phyloP scores from a whole-genome alignment of 1,140 invertebrate genomes.

The Rhyacophila brunnea region DNA sequence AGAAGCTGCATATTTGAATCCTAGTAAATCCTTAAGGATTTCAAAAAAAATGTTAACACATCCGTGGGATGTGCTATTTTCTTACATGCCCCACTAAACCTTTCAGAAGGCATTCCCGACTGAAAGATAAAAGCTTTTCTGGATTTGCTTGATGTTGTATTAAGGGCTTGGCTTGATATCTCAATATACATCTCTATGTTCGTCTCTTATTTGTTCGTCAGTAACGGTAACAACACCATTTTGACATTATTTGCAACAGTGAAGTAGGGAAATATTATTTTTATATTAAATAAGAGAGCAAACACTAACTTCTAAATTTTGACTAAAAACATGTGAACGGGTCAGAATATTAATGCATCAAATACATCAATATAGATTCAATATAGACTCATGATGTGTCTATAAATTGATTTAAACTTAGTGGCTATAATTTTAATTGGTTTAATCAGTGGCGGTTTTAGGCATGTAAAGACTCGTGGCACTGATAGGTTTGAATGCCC shows the following conservation, averaged over 20 bases:
- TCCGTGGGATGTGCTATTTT: conserved; percentile 1
- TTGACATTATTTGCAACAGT: neutral
- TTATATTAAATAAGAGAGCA: too few relatives aligned
- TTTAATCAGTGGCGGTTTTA: too few relatives aligned
- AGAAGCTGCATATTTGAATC: neutral
- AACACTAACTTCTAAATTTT: too few relatives aligned
- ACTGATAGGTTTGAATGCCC: too few relatives aligned
- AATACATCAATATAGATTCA: too few relatives aligned
- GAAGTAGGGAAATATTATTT: too few relatives aligned
- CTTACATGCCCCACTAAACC: conserved; percentile 7
- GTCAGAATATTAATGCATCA: too few relatives aligned
- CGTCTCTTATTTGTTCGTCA: conserved; percentile 2
- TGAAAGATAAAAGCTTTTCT: conserved; percentile 11
- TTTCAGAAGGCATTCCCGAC: conserved; percentile 3
- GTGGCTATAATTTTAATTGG: too few relatives aligned
- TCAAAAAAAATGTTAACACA: conserved; percentile 11
- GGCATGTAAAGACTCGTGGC: too few relatives aligned
- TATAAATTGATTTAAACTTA: too few relatives aligned
- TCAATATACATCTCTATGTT: neutral
- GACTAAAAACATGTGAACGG: too few relatives aligned
- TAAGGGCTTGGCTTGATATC: conserved; percentile 2
- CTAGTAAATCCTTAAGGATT: conserved; percentile 23
- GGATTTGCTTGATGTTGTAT: conserved; percentile 5
- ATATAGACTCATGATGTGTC: too few relatives aligned
- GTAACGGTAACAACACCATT: neutral